phyloP scores from a whole-genome alignment of 92 coral and sea anemone species.

The Diadumene lineata region DNA sequence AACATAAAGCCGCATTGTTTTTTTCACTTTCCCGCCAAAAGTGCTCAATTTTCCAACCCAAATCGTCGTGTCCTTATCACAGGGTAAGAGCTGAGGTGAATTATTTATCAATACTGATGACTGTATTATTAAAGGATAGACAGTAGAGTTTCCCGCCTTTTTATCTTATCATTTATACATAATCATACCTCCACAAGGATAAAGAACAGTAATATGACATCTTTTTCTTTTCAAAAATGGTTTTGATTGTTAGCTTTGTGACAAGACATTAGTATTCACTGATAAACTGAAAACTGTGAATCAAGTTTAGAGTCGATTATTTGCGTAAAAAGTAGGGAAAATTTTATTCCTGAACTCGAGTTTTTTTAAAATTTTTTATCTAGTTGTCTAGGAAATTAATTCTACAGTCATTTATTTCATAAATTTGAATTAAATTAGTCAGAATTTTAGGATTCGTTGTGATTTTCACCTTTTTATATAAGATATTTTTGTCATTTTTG shows the following conservation, averaged over 20 bases:
- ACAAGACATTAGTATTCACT: background rate
- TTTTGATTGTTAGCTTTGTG: background rate
- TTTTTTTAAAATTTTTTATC: no score
- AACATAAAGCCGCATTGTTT: background rate
- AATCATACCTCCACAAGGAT: background rate
- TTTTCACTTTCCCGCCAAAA: background rate
- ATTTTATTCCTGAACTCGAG: no score
- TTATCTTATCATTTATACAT: constrained; percentile 2
- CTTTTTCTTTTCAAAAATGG: background rate
- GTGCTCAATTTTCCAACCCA: no score
- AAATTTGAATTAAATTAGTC: no score
- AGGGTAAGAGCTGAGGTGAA: background rate
- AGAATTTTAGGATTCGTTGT: no score
- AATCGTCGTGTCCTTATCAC: background rate
- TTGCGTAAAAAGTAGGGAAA: no score
- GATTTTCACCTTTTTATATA: no score
- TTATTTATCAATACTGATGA: background rate
- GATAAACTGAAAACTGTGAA: no score
- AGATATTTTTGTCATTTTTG: no score
- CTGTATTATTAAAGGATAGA: constrained; percentile 3
- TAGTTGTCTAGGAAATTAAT: no score
- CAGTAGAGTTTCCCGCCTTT: background rate
- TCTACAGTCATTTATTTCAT: no score
- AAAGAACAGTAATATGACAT: background rate
- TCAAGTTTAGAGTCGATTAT: no score